Base-by-base conservation (phyloP, 1,140 invertebrate species). In the Triops cancriformis region DNA sequence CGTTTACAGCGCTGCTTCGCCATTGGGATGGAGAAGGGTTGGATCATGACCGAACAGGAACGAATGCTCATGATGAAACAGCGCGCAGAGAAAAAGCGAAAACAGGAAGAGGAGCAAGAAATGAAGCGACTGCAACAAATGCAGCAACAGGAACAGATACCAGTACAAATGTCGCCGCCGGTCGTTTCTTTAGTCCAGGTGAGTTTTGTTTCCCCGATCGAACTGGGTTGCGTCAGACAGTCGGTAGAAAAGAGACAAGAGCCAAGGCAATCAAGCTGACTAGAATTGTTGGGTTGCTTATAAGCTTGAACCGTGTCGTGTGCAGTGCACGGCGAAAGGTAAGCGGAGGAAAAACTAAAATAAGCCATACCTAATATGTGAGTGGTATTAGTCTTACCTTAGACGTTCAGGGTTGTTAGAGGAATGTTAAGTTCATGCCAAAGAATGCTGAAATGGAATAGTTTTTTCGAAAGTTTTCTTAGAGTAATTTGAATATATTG, bases 1-100 rank as follows among this genome's bases (percentile, higher is more conserved):
- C 82, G 85, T 31, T 85, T 86, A 76, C 78, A 85, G 72, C 85
- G 85, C 81, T 86, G 85, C 79, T 74, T 85, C 5, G 77, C 80
- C 0, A 86, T 86, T 75, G 85, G 85, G 31, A 86, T 86, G 85
- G 85, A 86, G 80, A 86, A 83, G 41, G 83, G 84, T 31, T 86
- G 85, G 85, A 85, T 86, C 11, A 86, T 86, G 85, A 83, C 82
- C 9, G 85, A 86, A 74, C 83, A 85, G n/a, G 85, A 86, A 79
- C 73, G 85, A 28, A 77, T 81, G 26, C 80, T 83, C 41, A 79
- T 86, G 73, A 81, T 84, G 74, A 82, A 83, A 72, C 82, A 81
- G 72, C 76, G 84, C 45, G 82, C 83, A 78, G 82, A 83, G 45
- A 80, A 79, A 75, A 81, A 83, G 37, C 12, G 51, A 14, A 72